Conservation (phyloP, 2,888 invertebrate genomes). For the Synanthedon vespiformis region DNA sequence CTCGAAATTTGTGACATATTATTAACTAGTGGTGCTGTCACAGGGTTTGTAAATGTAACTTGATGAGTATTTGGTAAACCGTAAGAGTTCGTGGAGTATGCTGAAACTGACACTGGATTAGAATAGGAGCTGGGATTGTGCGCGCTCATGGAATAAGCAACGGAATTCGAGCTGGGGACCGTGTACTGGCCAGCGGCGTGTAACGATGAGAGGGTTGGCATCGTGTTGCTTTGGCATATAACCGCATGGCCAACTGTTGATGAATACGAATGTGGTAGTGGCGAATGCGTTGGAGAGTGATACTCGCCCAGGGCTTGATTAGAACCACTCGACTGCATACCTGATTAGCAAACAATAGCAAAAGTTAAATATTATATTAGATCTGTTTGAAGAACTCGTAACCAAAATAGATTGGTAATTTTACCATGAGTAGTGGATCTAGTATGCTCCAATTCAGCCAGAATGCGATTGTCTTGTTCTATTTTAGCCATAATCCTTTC, state of each 20-base stretch:
- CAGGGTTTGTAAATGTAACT: constrained; percentile 64
- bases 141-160: constrained; percentile 61
- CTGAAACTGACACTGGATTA: constrained; percentile 61
- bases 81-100: constrained; percentile 57
- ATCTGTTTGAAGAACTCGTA: background rate
- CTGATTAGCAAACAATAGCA: constrained; percentile 20
- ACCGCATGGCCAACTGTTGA: constrained; percentile 42
- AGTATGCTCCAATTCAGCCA: constrained; percentile 90
- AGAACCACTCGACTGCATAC: constrained; percentile 76
- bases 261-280: constrained; percentile 69
- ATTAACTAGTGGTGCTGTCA: constrained; percentile 59
- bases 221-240: constrained; percentile 74
- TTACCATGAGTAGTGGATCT: constrained; percentile 77
- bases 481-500: constrained; percentile 96
- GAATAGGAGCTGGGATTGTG: constrained; percentile 67
- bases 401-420: background rate
- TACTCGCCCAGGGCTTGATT: constrained; percentile 77
- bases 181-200: constrained; percentile 57
- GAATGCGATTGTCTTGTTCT: constrained; percentile 88
- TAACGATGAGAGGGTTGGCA: constrained; percentile 71
- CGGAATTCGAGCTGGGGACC: constrained; percentile 60
- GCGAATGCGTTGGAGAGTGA: constrained; percentile 72
- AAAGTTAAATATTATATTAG: background rate
- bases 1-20: constrained; percentile 64
- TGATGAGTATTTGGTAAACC: constrained; percentile 62